These are phyloP conservation scores for Cyrtodaria siliqua DNA, from an alignment of 2,888 invertebrate genomes.

Conservation along the genomic window DNA sequence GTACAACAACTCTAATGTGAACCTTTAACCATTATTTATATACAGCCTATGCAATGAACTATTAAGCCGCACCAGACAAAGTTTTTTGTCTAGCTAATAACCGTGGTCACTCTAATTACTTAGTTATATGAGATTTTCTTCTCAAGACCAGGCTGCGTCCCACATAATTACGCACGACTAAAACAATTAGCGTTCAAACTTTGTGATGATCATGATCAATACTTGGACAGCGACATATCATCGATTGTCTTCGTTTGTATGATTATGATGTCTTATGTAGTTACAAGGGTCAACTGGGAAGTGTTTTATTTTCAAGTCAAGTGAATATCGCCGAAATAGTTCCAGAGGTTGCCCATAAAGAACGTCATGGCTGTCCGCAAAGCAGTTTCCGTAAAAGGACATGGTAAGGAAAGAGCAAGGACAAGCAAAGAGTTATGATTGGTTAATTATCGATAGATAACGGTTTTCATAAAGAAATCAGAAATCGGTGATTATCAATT, in stretches of 20 bases:
- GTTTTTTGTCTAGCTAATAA: conserved; percentile 43
- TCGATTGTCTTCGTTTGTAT: conserved; percentile 43
- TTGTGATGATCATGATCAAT: conserved; percentile 52
- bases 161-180: conserved; percentile 58
- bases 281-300: conserved; percentile 1
- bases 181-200: conserved; percentile 62
- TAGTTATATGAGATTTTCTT: conserved; percentile 47
- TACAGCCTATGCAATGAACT: not conserved
- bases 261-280: conserved; percentile 41
- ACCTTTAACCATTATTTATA: no score
- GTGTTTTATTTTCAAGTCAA: no score
- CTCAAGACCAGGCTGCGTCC: conserved; percentile 22
- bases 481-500: no score
- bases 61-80: not conserved
- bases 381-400: no score
- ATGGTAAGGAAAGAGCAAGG: no score
- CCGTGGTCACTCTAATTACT: conserved; percentile 55
- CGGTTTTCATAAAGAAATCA: no score
- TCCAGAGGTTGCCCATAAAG: no score
- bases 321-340: no score
- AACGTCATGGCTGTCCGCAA: no score
- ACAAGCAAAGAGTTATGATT: no score
- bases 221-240: conserved; percentile 32
- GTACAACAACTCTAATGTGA: no score
- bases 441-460: no score